These are phyloP conservation scores for Schizaphis graminum DNA, from an alignment of 2,888 invertebrate species.

Conservation along the genomic window DNA sequence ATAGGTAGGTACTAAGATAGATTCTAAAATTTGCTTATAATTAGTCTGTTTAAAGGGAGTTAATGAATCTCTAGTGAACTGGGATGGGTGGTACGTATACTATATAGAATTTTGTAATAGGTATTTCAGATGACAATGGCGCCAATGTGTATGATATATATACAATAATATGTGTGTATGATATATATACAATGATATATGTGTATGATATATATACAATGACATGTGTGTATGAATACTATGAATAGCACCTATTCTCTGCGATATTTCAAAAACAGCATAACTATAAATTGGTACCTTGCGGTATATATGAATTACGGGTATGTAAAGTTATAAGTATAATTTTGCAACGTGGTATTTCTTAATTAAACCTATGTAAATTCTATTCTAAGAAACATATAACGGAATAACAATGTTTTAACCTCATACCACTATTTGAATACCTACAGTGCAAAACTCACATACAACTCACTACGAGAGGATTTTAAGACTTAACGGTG, in stretches of 20 bases:
- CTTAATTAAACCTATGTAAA: constrained; percentile 21
- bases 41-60: no score
- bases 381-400: neutral
- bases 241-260: neutral
- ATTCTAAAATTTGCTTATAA: no score
- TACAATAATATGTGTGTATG: no score
- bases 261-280: neutral
- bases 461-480: neutral
- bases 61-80: no score
- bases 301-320: neutral
- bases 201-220: neutral
- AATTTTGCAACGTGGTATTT: constrained; percentile 13
- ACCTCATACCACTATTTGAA: neutral
- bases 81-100: no score
- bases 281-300: neutral
- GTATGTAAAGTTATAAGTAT: neutral
- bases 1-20: no score
- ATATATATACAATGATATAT: no score
- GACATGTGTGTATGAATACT: neutral
- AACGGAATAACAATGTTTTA: neutral
- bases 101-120: no score
- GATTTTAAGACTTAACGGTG: neutral
- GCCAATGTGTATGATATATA: neutral
- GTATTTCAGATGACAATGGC: no score
- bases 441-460: neutral